Percentiles rank a stretch among this genome's conserved stretches.
Evolutionary conservation across 2,113 vertebrate genomes (phyloP).

Genomic region (Tachuris rubrigastra): DNA sequence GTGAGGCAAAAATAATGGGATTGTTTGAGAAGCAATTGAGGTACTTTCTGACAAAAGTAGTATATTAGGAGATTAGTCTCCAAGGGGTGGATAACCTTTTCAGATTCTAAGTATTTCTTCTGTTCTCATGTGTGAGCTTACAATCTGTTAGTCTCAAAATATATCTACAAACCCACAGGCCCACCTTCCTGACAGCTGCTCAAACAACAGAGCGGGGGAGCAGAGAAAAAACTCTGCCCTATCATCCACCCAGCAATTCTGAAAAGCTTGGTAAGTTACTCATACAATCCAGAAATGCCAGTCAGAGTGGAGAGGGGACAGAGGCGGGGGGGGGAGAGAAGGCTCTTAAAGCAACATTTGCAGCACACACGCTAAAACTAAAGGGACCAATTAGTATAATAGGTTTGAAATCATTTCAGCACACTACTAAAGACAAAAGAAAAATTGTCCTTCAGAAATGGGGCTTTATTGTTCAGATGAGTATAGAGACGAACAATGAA

Average conservation of each 20-base stretch:
- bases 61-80: conserved; percentile 73
- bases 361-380: conserved; percentile 15
- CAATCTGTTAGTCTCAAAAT: conserved; percentile 66
- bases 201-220: conserved; percentile 51
- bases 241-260: conserved; percentile 34
- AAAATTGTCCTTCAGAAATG: conserved; percentile 73
- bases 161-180: conserved; percentile 62
- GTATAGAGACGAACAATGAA: conserved; percentile 70
- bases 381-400: conserved; percentile 72
- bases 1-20: conserved; percentile 59
- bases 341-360: conserved; percentile 32
- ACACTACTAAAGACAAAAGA: conserved; percentile 73
- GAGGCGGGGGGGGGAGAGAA: neutral
- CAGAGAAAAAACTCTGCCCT: neutral
- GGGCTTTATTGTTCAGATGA: conserved; percentile 58
- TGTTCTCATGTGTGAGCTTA: conserved; percentile 59
- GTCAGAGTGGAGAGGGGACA: neutral
- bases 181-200: conserved; percentile 72
- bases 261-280: conserved; percentile 60
- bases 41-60: conserved; percentile 63
- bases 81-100: conserved; percentile 65
- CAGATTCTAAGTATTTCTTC: conserved; percentile 66
- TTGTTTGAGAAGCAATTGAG: conserved; percentile 68
- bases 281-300: conserved; percentile 41
- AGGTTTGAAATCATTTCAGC: conserved; percentile 69